Conservation (phyloP, 2,888 invertebrate species). For the Tenodera sinensis region DNA sequence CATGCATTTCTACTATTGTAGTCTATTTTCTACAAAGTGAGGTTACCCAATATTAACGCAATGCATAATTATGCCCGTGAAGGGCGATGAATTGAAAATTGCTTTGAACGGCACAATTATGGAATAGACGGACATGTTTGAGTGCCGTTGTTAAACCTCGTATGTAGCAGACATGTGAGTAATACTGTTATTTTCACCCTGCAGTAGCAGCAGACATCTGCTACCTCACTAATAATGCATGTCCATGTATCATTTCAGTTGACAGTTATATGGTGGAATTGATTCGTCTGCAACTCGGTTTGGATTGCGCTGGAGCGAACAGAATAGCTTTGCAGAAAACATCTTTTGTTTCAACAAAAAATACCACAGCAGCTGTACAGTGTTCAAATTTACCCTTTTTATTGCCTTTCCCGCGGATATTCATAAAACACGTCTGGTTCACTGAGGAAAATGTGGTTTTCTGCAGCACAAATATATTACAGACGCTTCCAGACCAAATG, state of each 20-base stretch:
- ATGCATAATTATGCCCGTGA: too few species aligned
- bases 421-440: background rate
- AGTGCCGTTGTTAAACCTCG: too few species aligned
- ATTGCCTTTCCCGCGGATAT: background rate
- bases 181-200: background rate
- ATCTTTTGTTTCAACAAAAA: background rate
- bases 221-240: background rate
- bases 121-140: too few species aligned
- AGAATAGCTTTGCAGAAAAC: background rate
- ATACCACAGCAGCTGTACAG: background rate
- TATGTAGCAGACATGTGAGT: background rate
- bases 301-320: background rate
- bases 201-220: background rate
- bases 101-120: too few species aligned
- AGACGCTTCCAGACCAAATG: too few species aligned
- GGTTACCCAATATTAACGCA: too few species aligned
- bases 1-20: too few species aligned
- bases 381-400: background rate
- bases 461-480: too few species aligned
- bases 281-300: background rate
- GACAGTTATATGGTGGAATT: background rate
- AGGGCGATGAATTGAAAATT: too few species aligned
- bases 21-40: too few species aligned
- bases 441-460: background rate
- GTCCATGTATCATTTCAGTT: background rate